phyloP scores from a whole-genome alignment of 1,140 invertebrate species.

The Semibalanus balanoides region DNA sequence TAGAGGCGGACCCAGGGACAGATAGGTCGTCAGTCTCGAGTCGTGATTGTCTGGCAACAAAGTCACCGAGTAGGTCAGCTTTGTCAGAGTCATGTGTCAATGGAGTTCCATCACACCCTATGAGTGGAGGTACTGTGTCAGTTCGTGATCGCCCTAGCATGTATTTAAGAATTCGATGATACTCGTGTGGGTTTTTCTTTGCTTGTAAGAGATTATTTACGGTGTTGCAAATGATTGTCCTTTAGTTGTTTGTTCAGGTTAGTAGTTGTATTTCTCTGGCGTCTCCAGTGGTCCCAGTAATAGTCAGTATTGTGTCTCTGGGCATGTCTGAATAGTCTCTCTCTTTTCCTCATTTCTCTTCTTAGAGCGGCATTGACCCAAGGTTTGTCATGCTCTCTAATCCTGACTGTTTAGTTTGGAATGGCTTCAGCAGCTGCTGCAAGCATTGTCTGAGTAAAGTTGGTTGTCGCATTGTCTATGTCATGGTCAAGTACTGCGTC shows the following conservation, averaged over 20 bases:
- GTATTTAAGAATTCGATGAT: background rate
- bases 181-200: background rate
- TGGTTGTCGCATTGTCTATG: background rate
- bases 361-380: background rate
- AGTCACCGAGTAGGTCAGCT: background rate
- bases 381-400: background rate
- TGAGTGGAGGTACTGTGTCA: background rate
- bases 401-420: background rate
- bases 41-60: background rate
- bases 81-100: background rate
- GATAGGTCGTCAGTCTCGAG: background rate
- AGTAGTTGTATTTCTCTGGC: too few species aligned
- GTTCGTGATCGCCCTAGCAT: background rate
- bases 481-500: background rate
- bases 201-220: background rate
- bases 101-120: background rate
- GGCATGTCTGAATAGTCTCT: background rate
- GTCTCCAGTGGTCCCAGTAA: background rate
- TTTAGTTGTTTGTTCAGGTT: background rate
- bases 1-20: background rate
- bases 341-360: background rate
- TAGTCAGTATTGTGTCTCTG: background rate
- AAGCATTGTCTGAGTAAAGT: background rate
- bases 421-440: background rate
- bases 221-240: background rate